A percentile compares a stretch with the other conserved stretches of the same genome.
These are phyloP conservation scores for Taxidea taxus DNA, from an alignment of 2,113 vertebrate species.

Conservation along the genomic window DNA sequence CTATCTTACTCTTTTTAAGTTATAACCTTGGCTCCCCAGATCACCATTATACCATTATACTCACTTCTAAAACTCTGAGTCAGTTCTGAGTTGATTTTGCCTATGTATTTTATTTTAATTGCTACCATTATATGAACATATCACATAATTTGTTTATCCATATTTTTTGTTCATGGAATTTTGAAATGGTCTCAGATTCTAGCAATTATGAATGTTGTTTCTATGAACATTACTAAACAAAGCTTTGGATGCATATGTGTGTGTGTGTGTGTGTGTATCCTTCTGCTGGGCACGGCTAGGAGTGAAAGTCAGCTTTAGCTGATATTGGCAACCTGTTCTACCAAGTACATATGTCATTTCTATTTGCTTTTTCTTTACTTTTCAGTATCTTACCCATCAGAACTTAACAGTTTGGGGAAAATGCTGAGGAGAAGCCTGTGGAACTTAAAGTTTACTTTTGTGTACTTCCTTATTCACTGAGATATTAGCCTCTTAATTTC, in stretches of 20 bases:
- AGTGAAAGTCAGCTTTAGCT: neutral
- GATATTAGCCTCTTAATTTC: neutral
- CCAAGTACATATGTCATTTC: neutral
- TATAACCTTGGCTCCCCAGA: neutral
- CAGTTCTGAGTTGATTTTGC: neutral
- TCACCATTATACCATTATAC: neutral
- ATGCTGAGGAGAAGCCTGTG: rapidly evolving
- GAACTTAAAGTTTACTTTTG: neutral
- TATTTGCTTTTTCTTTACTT: neutral
- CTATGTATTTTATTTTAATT: neutral
- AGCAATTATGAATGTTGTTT: neutral
- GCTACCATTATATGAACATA: rapidly evolving
- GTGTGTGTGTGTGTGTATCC: rapidly evolving
- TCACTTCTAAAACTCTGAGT: neutral
- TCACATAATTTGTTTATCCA: neutral
- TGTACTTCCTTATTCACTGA: neutral
- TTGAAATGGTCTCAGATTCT: neutral
- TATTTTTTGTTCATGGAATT: neutral
- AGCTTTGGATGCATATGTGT: too few species aligned
- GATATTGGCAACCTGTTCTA: rapidly evolving
- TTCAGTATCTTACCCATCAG: neutral
- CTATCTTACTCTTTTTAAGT: neutral
- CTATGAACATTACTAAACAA: neutral
- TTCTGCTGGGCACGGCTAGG: too few species aligned
- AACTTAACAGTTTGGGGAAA: neutral